phyloP scores from a whole-genome alignment of 1,140 invertebrate genomes.

The Eciton burchellii region DNA sequence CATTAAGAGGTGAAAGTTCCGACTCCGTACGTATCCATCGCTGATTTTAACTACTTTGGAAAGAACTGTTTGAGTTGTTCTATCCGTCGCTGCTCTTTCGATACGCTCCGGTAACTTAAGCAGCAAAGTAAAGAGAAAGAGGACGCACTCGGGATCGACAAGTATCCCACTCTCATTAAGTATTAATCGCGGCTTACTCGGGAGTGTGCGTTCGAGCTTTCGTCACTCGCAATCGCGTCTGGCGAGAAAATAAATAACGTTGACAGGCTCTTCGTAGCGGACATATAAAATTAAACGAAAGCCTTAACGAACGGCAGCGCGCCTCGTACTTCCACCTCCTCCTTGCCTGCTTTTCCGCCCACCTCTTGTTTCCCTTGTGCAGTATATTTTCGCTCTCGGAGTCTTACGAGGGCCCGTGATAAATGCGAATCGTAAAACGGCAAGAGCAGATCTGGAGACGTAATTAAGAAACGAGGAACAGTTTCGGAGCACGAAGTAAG shows the following conservation, averaged over 20 bases:
- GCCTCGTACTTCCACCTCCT: not conserved
- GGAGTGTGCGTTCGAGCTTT: constrained; percentile 17
- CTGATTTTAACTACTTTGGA: constrained; percentile 20
- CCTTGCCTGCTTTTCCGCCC: not conserved
- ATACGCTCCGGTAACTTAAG: constrained; percentile 35
- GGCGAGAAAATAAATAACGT: constrained; percentile 58
- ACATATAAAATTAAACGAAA: constrained; percentile 71
- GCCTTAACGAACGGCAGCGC: constrained; percentile 65
- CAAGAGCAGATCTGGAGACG: constrained; percentile 62
- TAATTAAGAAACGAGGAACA: constrained; percentile 70
- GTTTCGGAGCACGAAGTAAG: constrained; percentile 58
- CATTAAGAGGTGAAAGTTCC: constrained; percentile 1
- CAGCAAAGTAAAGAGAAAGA: constrained; percentile 14
- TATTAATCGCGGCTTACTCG: constrained; percentile 46
- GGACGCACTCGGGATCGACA: not conserved
- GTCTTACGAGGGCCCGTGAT: constrained; percentile 71
- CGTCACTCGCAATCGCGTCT: constrained; percentile 19
- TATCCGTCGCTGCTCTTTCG: not conserved
- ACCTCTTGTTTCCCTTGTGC: constrained; percentile 68
- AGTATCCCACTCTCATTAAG: constrained; percentile 12
- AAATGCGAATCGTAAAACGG: constrained; percentile 73
- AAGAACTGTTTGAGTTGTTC: not conserved
- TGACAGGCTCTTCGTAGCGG: constrained; percentile 16
- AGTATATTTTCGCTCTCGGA: constrained; percentile 67
- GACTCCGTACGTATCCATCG: not conserved